A percentile compares a stretch with the other conserved stretches of the same genome.
These are phyloP conservation scores for Tiphia femorata DNA, from an alignment of 2,888 invertebrate species.

Conservation along the genomic window DNA sequence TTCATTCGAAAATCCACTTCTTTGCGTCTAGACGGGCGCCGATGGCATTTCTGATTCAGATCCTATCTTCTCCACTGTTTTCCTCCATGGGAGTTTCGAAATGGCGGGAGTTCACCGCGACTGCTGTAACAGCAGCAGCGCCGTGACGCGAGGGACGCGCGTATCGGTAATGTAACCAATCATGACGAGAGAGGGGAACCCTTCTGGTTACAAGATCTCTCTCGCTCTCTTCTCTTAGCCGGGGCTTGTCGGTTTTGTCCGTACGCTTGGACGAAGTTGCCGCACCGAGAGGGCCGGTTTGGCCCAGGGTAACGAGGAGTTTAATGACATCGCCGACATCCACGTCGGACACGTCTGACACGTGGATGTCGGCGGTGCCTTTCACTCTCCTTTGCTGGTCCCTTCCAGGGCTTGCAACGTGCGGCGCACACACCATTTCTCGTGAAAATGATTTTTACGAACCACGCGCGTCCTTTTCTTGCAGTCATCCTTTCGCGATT, in stretches of 20 bases:
- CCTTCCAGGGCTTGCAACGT: neutral
- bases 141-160: constrained; percentile 66
- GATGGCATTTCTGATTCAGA: too few species aligned
- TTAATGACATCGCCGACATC: constrained; percentile 67
- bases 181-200: constrained; percentile 48
- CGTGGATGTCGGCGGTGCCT: constrained; percentile 2
- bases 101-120: constrained; percentile 54
- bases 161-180: constrained; percentile 69
- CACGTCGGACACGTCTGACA: constrained; percentile 46
- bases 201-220: constrained; percentile 35
- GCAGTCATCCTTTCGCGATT: too few species aligned
- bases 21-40: too few species aligned
- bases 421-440: too few species aligned
- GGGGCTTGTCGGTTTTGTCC: constrained; percentile 21
- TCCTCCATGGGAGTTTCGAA: constrained; percentile 25
- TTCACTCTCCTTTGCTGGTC: constrained; percentile 1
- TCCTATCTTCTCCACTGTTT: constrained; percentile 33
- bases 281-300: constrained; percentile 36
- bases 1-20: too few species aligned
- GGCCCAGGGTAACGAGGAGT: constrained; percentile 62
- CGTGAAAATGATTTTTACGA: too few species aligned
- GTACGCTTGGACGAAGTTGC: constrained; percentile 13
- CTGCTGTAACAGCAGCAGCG: constrained; percentile 65
- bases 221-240: constrained; percentile 20
- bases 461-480: too few species aligned